These are phyloP conservation scores for Lepeophtheirus salmonis DNA, from an alignment of 1,140 invertebrate species.

Conservation along the genomic window DNA sequence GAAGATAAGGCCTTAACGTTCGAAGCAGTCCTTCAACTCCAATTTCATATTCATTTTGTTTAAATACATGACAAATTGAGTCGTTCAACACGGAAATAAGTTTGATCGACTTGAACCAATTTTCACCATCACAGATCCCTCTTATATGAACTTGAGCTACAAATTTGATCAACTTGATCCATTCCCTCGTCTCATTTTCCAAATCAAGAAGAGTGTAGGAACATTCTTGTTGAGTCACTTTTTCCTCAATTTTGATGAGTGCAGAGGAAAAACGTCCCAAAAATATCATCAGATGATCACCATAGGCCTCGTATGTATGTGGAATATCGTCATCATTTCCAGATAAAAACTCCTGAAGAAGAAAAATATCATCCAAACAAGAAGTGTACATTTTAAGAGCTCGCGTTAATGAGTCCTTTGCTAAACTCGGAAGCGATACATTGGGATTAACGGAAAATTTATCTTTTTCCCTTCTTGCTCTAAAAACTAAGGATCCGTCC, in stretches of 20 bases:
- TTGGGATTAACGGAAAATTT: neutral
- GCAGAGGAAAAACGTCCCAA: neutral
- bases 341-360: neutral
- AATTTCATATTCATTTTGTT: neutral
- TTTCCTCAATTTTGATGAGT: constrained; percentile 2
- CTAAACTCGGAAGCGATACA: neutral
- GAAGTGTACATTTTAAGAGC: neutral
- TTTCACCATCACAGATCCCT: neutral
- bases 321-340: neutral
- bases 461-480: neutral
- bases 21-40: constrained; percentile 1
- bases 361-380: neutral
- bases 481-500: neutral
- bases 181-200: neutral
- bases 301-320: constrained; percentile 10
- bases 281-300: neutral
- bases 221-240: neutral
- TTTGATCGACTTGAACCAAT: neutral
- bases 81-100: constrained; percentile 2
- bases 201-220: constrained; percentile 11
- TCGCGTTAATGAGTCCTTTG: neutral
- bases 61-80: neutral
- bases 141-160: neutral
- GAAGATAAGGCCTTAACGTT: constrained; percentile 1
- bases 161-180: neutral